These are phyloP conservation scores for Danio kyathit DNA, from an alignment of 2,797 vertebrate species.

Conservation along the genomic window DNA sequence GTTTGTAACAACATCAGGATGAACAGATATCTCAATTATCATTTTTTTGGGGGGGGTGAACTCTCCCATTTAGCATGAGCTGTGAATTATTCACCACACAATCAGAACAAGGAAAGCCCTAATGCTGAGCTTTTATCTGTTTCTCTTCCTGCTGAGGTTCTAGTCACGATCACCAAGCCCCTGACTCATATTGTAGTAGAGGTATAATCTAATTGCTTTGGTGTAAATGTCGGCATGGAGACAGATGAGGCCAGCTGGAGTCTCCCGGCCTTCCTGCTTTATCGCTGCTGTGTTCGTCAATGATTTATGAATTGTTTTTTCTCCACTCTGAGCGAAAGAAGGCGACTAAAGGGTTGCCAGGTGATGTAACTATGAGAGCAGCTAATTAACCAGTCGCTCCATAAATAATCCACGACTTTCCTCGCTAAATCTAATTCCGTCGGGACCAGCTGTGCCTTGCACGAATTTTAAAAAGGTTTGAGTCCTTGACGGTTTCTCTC, in stretches of 20 bases:
- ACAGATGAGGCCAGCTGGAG: slow-evolving; percentile 29
- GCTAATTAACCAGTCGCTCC: slow-evolving; percentile 15
- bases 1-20: neutral
- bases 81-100: neutral
- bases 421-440: neutral
- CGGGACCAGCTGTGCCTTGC: neutral
- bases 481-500: slow-evolving; percentile 68
- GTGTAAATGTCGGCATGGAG: slow-evolving; percentile 27
- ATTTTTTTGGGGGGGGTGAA: neutral
- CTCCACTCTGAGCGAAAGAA: neutral
- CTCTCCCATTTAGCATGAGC: neutral
- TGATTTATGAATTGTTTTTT: slow-evolving; percentile 42
- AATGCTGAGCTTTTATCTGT: slow-evolving; percentile 7
- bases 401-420: slow-evolving; percentile 17
- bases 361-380: slow-evolving; percentile 25
- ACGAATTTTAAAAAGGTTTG: neutral
- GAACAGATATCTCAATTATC: neutral
- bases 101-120: neutral
- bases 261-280: slow-evolving; percentile 27
- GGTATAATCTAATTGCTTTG: slow-evolving; percentile 32
- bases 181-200: slow-evolving; percentile 5
- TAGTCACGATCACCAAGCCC: neutral
- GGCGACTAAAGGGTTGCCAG: neutral
- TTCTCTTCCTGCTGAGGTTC: neutral
- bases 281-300: slow-evolving; percentile 33